phyloP scores from a whole-genome alignment of 2,797 vertebrate species.

The Syncerus caffer region DNA sequence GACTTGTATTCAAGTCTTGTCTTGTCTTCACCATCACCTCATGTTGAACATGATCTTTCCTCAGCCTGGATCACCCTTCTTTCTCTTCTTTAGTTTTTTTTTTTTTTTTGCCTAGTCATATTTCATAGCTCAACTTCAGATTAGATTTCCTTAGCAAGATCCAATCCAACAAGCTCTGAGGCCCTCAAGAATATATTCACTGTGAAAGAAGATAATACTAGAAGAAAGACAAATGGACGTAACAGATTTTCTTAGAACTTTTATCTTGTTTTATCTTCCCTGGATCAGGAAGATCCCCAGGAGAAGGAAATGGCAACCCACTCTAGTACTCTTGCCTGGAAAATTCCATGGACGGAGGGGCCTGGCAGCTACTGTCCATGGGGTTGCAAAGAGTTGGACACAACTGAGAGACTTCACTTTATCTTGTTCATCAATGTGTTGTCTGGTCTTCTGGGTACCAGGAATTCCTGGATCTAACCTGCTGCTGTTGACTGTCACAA shows the following conservation, averaged over 20 bases:
- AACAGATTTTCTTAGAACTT: background rate
- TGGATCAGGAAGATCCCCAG: background rate
- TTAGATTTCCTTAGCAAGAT: background rate
- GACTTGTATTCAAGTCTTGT: background rate
- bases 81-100: background rate
- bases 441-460: background rate
- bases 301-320: background rate
- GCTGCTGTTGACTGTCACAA: background rate
- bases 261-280: background rate
- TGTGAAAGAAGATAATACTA: background rate
- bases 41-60: background rate
- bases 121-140: background rate
- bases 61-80: background rate
- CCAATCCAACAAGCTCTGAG: background rate
- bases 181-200: background rate
- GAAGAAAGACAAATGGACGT: background rate
- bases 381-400: background rate
- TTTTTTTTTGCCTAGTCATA: background rate
- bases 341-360: background rate
- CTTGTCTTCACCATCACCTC: background rate
- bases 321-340: background rate
- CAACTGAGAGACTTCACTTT: background rate
- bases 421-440: background rate
- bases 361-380: background rate
- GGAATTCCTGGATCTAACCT: background rate